Base-by-base conservation (phyloP, 2,113 vertebrate genomes). In the Cyrtonyx montezumae region DNA sequence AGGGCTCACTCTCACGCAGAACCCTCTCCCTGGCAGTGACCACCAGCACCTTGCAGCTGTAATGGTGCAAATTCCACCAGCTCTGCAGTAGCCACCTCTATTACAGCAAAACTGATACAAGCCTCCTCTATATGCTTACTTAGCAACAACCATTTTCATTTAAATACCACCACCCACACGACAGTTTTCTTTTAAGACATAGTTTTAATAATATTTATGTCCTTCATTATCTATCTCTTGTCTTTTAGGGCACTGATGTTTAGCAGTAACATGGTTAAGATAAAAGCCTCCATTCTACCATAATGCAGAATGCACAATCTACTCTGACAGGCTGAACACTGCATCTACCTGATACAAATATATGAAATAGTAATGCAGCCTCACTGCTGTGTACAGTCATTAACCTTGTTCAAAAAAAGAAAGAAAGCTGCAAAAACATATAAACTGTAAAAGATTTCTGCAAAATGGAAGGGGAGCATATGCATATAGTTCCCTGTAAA, bases 121-220 rank as follows among this genome's bases (percentile, higher is more conserved):
- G 8, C 67, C 34, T 68, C 14, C 18, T 66, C 26, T 70, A 8
- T 16, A 18, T 56, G 53, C 74, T 70, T 90, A 91, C 51, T 42
- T 70, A 85, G 71, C 42, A 87, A 61, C 81, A 74, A 79, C 10
- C 36, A 51, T 70, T 91, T 87, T 55, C n/a, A 93, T 82, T 94
- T 70, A 77, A 37, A 70, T 40, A 63, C 34, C 16, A 11, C 68
- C 37, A 32, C 28, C 36, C 55, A 73, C 23, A 28, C 6, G 80
- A 51, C 8, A 40, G 16, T 69, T 81, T 79, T 77, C 63, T 86
- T 94, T 66, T 10, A 77, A 77, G 56, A 91, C 74, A 13, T 62
- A 37, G 7, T 62, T 82, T 40, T 34, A 80, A 76, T 93, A 76
- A 63, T 94, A 80, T 88, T 83, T 87, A 67, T 80, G 42, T 78